phyloP scores from a whole-genome alignment of 2,797 vertebrate genomes.

The Heliangelus exortis region DNA sequence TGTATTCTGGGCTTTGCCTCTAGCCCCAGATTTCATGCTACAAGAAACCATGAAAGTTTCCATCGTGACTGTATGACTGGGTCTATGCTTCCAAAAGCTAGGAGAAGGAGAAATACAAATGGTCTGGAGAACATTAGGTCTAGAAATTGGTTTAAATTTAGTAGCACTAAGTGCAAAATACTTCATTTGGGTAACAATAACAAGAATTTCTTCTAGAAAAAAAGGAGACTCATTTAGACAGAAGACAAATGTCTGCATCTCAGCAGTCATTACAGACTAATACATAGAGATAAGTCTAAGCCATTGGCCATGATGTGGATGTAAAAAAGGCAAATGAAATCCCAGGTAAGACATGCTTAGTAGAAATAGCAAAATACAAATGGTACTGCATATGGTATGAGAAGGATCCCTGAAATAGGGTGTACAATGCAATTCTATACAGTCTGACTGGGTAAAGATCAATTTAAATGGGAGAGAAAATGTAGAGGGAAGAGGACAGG shows the following conservation, averaged over 20 bases:
- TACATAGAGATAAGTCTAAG: not conserved
- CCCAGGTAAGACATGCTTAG: not conserved
- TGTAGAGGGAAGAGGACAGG: not conserved
- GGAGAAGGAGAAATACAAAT: conserved; percentile 21
- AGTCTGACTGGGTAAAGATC: not conserved
- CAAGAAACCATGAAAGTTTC: conserved; percentile 33
- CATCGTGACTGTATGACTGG: not conserved
- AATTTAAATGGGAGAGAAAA: not conserved
- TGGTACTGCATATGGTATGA: not conserved
- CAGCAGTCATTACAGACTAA: not conserved
- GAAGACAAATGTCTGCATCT: not conserved
- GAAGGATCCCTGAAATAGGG: not conserved
- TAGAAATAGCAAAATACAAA: not conserved
- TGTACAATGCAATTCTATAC: not conserved
- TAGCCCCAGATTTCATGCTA: conserved; percentile 39
- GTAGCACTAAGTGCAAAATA: conserved; percentile 19
- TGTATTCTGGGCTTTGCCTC: conserved; percentile 24
- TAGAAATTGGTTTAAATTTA: conserved; percentile 50
- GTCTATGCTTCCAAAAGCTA: not conserved
- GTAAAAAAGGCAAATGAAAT: not conserved
- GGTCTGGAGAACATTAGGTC: conserved; percentile 17
- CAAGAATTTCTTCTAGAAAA: conserved; percentile 22
- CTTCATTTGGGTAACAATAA: conserved; percentile 27
- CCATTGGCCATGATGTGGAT: not conserved
- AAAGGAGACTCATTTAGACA: not conserved